Evolutionary conservation across 2,888 invertebrate genomes (phyloP), one percentile per base, ranked within the genome.

Genomic region (Argynnis bischoffii): DNA sequence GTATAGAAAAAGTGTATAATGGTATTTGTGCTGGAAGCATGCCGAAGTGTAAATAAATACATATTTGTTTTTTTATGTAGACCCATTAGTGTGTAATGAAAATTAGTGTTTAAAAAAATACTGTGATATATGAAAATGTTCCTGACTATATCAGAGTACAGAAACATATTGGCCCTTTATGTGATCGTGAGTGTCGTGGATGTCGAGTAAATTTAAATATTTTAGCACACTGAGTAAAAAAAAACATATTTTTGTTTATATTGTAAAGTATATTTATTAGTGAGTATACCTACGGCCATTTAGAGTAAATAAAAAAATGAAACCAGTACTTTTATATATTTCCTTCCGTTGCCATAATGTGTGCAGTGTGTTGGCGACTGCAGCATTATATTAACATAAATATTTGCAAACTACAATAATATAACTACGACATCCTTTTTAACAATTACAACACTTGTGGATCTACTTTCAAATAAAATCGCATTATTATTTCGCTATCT

Each of bases 351-450:
- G 65, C 74, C 63, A 90, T 41, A 41, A 41, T 90, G 90, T 90
- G 87, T 91, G 91, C 92, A 90, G 90, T 89, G 92, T 92, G 92
- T 91, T 92, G 92, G 91, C 91, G 85, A 74, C 69, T 77, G 79
- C 80, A 77, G 76, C 73, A 76, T 77, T 78, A 76, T 75, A 80
- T 80, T 78, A 76, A 76, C 59, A 72, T 63, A 70, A 26, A 60
- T 70, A 76, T 70, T 73, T 71, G 64, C 72, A 72, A 75, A 72
- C 71, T 75, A 56, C 61, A 63, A 69, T 41, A 53, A 48, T 69
- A 15, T 56, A 54, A 16, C 55, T 74, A 78, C 78, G 83, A 86
- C 86, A 88, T 85, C 83, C 79, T 66, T 79, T 77, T 70, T 64
- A 78, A 86, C 83, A 85, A 79, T 84, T 83, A 88, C 86, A 87